Conservation (phyloP, 2,113 vertebrate genomes). For the Chascanopsetta lugubris region DNA sequence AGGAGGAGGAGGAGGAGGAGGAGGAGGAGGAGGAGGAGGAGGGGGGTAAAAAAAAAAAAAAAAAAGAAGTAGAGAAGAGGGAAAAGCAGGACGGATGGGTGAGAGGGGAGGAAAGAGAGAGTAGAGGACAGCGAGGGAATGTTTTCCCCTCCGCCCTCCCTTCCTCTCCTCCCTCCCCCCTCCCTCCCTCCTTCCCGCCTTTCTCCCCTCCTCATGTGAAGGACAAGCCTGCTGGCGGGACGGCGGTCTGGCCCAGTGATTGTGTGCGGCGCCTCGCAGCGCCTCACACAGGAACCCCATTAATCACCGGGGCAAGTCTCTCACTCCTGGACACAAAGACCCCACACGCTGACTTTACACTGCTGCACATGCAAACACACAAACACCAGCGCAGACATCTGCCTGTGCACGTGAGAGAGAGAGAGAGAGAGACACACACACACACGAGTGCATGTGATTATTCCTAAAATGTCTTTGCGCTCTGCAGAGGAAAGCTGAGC, state of each 20-base stretch:
- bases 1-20: constrained; percentile 14
- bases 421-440: constrained; percentile 30
- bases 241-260: constrained; percentile 75
- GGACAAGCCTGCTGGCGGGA: constrained; percentile 80
- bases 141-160: constrained; percentile 40
- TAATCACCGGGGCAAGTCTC: constrained; percentile 82
- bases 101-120: constrained; percentile 60
- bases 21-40: constrained; percentile 52
- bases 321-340: constrained; percentile 77
- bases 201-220: constrained; percentile 78
- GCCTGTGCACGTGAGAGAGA: constrained; percentile 17
- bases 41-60: too few species aligned
- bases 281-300: constrained; percentile 81
- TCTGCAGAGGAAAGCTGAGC: constrained; percentile 51
- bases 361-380: constrained; percentile 59
- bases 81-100: constrained; percentile 60
- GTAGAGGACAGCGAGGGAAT: constrained; percentile 61
- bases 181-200: constrained; percentile 67
- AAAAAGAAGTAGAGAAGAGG: too few species aligned
- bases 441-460: constrained; percentile 68
- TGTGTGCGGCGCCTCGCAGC: constrained; percentile 77
- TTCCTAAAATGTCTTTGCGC: constrained; percentile 68
- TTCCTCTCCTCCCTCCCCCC: constrained; percentile 73
- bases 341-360: constrained; percentile 69
- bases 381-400: constrained; percentile 48